Conservation (phyloP, 2,888 invertebrate species). For the Steinernema scapterisci region DNA sequence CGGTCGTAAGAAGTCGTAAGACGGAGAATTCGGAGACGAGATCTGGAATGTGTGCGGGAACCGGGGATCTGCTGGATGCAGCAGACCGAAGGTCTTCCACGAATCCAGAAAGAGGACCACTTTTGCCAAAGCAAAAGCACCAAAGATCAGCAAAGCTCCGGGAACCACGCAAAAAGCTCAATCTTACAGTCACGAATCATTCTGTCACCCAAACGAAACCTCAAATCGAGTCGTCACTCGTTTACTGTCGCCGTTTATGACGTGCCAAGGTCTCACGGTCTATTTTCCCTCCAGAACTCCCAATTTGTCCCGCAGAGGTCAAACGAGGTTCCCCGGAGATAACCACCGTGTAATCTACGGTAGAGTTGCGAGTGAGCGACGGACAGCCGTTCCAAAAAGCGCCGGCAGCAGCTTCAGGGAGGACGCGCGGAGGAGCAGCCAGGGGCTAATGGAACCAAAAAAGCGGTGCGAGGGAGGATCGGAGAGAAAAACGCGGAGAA, state of each 20-base stretch:
- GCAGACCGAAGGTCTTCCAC: background rate
- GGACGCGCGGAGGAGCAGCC: too few relatives aligned
- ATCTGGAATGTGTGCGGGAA: background rate
- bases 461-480: constrained; percentile 20
- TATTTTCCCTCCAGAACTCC: background rate
- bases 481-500: background rate
- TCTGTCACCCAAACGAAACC: too few relatives aligned
- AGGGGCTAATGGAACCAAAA: constrained; percentile 15
- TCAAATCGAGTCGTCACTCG: background rate
- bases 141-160: too few relatives aligned
- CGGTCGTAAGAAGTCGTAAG: constrained; percentile 33
- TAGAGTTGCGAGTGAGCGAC: constrained; percentile 4
- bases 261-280: constrained; percentile 18
- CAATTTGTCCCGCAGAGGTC: background rate
- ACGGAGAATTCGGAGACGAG: background rate
- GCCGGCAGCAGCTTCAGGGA: background rate
- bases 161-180: too few relatives aligned
- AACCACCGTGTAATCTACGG: background rate
- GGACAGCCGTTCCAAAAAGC: background rate
- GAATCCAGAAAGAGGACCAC: too few relatives aligned
- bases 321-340: background rate
- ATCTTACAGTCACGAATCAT: too few relatives aligned
- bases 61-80: background rate
- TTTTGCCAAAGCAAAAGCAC: too few relatives aligned
- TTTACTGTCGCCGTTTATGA: constrained; percentile 11